Evolutionary conservation across 2,113 vertebrate genomes (phyloP).

Genomic region (Columba janthina): DNA sequence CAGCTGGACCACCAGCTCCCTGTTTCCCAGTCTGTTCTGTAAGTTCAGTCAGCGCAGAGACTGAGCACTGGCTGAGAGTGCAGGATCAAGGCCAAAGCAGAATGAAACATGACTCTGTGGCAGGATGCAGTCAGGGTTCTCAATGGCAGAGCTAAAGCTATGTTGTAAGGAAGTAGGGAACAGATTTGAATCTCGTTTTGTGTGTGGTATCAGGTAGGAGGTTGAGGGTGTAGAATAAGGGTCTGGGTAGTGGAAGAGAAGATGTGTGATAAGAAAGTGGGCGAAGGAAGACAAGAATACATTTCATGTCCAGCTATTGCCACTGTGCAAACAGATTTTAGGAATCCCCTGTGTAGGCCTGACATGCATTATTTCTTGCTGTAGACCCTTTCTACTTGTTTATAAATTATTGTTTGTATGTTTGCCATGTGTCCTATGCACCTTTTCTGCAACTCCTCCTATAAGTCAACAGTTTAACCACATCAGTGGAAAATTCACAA

Average conservation of each 20-base stretch:
- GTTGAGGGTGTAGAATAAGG: not conserved
- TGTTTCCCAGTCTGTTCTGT: not conserved
- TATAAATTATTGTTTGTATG: fast-evolving
- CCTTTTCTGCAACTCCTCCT: not conserved
- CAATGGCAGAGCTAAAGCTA: not conserved
- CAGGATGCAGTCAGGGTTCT: not conserved
- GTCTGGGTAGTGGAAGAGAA: not conserved
- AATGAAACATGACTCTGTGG: not conserved
- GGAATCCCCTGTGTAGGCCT: not conserved
- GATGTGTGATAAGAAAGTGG: not conserved
- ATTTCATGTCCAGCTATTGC: not conserved
- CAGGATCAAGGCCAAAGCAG: not conserved
- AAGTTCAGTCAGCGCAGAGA: not conserved
- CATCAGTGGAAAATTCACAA: not conserved
- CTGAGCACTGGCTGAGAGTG: not conserved
- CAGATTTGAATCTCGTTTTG: not conserved
- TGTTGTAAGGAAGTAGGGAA: not conserved
- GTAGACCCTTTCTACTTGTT: not conserved
- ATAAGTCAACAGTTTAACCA: not conserved
- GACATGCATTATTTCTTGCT: not conserved
- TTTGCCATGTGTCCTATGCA: not conserved
- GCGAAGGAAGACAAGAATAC: not conserved
- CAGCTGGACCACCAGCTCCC: not conserved
- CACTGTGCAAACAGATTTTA: not conserved
- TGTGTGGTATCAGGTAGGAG: not conserved